Evolutionary conservation across 2,888 invertebrate genomes (phyloP).

Genomic region (Linhomoeus sp.): DNA sequence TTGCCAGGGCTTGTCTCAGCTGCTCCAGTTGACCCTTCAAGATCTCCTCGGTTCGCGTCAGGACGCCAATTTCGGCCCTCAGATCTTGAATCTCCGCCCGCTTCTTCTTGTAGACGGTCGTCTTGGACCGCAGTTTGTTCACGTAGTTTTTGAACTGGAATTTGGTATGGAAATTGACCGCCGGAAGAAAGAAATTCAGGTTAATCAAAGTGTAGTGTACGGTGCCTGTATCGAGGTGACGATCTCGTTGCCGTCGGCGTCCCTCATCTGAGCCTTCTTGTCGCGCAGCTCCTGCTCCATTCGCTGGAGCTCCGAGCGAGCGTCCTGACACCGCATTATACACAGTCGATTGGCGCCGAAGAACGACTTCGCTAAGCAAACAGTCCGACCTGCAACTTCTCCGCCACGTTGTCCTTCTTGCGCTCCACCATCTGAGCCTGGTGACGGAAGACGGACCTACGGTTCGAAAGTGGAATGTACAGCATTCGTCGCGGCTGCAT

Average conservation of each 20-base stretch:
- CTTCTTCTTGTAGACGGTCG: slow-evolving; percentile 58
- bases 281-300: slow-evolving; percentile 42
- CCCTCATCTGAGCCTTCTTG: slow-evolving; percentile 32
- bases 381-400: slow-evolving; percentile 40
- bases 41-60: slow-evolving; percentile 53
- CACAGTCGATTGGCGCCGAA: too few species aligned
- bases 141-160: slow-evolving; percentile 58
- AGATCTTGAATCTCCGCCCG: slow-evolving; percentile 51
- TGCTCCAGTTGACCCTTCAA: slow-evolving; percentile 37
- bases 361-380: too few species aligned
- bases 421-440: slow-evolving; percentile 46
- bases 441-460: slow-evolving; percentile 51
- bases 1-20: too few species aligned
- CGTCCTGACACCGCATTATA: slow-evolving; percentile 34
- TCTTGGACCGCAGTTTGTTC: slow-evolving; percentile 54
- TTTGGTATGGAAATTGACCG: not conserved
- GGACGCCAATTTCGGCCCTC: slow-evolving; percentile 52
- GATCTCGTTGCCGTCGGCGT: slow-evolving; percentile 43
- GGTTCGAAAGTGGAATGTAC: too few species aligned
- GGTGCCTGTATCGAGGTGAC: slow-evolving; percentile 48
- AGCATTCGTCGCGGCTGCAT: too few species aligned
- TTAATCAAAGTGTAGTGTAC: slow-evolving; percentile 6
- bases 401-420: slow-evolving; percentile 54
- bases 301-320: slow-evolving; percentile 42
- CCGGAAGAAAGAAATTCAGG: not conserved